Percentiles rank a stretch among this genome's conserved stretches.
Evolutionary conservation across 2,888 invertebrate genomes (phyloP).

Genomic region (Nemoura dubitans): DNA sequence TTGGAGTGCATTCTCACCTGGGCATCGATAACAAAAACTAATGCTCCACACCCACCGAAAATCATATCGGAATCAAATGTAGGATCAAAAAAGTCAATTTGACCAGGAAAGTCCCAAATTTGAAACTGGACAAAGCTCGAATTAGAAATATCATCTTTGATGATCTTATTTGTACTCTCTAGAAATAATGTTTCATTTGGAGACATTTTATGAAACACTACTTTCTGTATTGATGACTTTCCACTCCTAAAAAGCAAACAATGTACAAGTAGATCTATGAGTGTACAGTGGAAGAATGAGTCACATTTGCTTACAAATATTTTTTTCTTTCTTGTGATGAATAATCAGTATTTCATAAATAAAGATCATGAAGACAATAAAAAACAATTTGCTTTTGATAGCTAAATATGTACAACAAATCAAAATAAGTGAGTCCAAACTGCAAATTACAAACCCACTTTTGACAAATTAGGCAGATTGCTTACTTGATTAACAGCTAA

Average conservation of each 20-base stretch:
- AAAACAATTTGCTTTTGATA: too few relatives aligned
- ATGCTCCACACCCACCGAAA: slow-evolving; percentile 95
- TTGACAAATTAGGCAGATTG: too few relatives aligned
- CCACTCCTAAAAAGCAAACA: slow-evolving; percentile 80
- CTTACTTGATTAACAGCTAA: too few relatives aligned
- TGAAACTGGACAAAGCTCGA: slow-evolving; percentile 99
- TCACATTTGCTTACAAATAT: too few relatives aligned
- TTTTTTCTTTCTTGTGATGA: too few relatives aligned
- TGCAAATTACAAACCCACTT: too few relatives aligned
- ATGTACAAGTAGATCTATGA: too few relatives aligned
- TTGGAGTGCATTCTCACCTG: slow-evolving; percentile 72
- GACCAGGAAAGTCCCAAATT: slow-evolving; percentile 99
- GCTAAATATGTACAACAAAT: too few relatives aligned
- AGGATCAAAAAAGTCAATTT: slow-evolving; percentile 97
- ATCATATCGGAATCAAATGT: slow-evolving; percentile 96
- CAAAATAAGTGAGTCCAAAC: too few relatives aligned
- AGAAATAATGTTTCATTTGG: slow-evolving; percentile 99
- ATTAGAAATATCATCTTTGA: slow-evolving; percentile 97
- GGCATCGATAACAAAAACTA: slow-evolving; percentile 99
- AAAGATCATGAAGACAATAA: too few relatives aligned
- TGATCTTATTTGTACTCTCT: slow-evolving; percentile 98
- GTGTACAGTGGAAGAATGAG: background rate
- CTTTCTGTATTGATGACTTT: slow-evolving; percentile 99
- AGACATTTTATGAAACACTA: slow-evolving; percentile 99
- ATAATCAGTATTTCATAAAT: too few relatives aligned